Evolutionary conservation across 2,888 invertebrate species (phyloP).

Genomic region (Temnothorax rugatulus): DNA sequence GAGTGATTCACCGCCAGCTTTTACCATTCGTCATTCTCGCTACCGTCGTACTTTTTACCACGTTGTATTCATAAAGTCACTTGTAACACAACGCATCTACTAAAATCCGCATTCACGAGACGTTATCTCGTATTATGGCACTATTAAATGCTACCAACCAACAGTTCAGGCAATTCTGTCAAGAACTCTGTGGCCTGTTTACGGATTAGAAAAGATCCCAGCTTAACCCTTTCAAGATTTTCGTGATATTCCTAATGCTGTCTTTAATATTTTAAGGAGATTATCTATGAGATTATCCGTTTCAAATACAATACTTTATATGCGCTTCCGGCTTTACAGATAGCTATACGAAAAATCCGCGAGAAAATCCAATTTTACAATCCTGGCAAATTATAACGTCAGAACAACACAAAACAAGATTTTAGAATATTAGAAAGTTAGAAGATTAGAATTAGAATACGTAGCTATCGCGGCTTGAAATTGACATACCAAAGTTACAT

Average conservation of each 20-base stretch:
- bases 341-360: not conserved
- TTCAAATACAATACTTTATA: not conserved
- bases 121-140: not conserved
- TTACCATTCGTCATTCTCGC: slow-evolving; percentile 63
- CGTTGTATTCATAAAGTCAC: slow-evolving; percentile 32
- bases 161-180: slow-evolving; percentile 23
- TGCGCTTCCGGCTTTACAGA: not conserved
- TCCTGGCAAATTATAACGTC: not conserved
- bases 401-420: not conserved
- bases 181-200: slow-evolving; percentile 32
- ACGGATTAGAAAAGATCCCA: slow-evolving; percentile 6
- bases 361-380: slow-evolving; percentile 10
- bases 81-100: slow-evolving; percentile 33
- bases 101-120: slow-evolving; percentile 2
- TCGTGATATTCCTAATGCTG: slow-evolving; percentile 14
- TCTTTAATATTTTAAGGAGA: slow-evolving; percentile 12
- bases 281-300: slow-evolving; percentile 42
- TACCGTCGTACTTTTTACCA: slow-evolving; percentile 60
- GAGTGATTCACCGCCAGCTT: slow-evolving; percentile 61
- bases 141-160: not conserved
- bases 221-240: slow-evolving; percentile 18
- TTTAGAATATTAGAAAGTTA: not conserved
- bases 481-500: not conserved
- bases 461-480: not conserved
- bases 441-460: not conserved